phyloP scores from a whole-genome alignment of 1,140 invertebrate species.

The Zaprionus ornatus region DNA sequence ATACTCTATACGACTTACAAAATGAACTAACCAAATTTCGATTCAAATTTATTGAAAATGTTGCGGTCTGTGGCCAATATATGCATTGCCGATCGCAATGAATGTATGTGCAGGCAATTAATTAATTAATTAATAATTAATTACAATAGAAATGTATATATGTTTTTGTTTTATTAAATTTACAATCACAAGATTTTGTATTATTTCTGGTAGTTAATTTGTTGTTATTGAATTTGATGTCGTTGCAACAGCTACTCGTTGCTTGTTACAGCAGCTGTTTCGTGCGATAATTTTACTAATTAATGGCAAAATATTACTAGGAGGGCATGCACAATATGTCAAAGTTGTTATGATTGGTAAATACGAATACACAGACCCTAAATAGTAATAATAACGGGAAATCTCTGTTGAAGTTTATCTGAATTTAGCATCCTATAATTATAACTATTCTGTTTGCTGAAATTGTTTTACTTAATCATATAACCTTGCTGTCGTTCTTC shows the following conservation, averaged over 20 bases:
- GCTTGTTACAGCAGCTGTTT: constrained; percentile 39
- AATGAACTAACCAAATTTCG: constrained; percentile 43
- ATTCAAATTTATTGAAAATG: constrained; percentile 35
- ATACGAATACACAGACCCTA: constrained; percentile 60
- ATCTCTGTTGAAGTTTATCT: constrained; percentile 53
- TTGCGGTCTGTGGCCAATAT: constrained; percentile 17
- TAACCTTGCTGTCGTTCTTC: constrained; percentile 54
- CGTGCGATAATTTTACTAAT: constrained; percentile 74
- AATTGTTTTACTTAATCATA: constrained; percentile 78
- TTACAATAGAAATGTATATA: constrained; percentile 65
- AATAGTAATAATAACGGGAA: constrained; percentile 53
- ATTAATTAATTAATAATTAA: constrained; percentile 50
- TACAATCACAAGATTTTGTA: constrained; percentile 77
- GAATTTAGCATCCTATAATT: constrained; percentile 70
- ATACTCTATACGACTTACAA: constrained; percentile 54
- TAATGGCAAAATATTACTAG: constrained; percentile 76
- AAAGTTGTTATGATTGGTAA: constrained; percentile 43
- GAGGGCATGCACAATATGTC: constrained; percentile 53
- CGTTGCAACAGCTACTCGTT: constrained; percentile 24
- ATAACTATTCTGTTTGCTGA: constrained; percentile 70
- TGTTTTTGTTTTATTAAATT: constrained; percentile 71
- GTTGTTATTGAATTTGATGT: constrained; percentile 47
- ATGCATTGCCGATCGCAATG: constrained; percentile 35
- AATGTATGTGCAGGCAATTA: constrained; percentile 35
- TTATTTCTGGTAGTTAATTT: constrained; percentile 49